Base-by-base conservation (phyloP, 2,113 vertebrate genomes). In the Brienomyrus longianalis region DNA sequence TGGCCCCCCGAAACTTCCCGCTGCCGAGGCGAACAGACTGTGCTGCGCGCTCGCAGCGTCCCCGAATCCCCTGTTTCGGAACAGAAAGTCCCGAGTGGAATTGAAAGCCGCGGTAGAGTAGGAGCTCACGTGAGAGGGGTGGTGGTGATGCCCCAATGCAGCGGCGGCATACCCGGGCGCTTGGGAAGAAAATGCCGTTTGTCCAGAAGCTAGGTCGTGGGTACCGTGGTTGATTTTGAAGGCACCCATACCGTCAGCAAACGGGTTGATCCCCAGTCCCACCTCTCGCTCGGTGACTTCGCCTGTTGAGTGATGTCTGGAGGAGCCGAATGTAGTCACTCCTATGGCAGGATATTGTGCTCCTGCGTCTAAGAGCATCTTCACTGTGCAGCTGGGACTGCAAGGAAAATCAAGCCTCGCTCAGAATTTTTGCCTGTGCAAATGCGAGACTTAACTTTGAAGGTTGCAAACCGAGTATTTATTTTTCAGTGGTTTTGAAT, bases 361-460 rank as follows among this genome's bases (percentile, higher is more conserved):
- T 96, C 98, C 98, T 92, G 98, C 98, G 97, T 99, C 98, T 97
- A 99, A 95, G 94, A 99, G 98, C 98, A 99, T 99, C 97, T 97
- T 96, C 94, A 95, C 94, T 95, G 94, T 95, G 92, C 94, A 95
- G 93, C 93, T 92, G 94, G 95, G 95, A 96, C 97, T 96, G 95
- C 95, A 95, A 96, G 96, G 96, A 95, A 92, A 93, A 90, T 39
- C 47, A 51, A 87, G 85, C 35, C 54, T 77, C 85, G 62, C 27
- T 80, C 77, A 88, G 87, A 86, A 87, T 86, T 62, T 90, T 89
- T 70, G 62, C 27, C 87, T 51, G 23, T 39, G 90, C 84, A 92
- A 88, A 74, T 87, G 89, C 93, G 92, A 87, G 91, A 94, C 92
- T 93, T 93, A 90, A 91, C 92, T 87, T 19, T 27, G 35, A 39